Conservation (phyloP, 1,140 invertebrate genomes). For the Atopsyche davidsoni region DNA sequence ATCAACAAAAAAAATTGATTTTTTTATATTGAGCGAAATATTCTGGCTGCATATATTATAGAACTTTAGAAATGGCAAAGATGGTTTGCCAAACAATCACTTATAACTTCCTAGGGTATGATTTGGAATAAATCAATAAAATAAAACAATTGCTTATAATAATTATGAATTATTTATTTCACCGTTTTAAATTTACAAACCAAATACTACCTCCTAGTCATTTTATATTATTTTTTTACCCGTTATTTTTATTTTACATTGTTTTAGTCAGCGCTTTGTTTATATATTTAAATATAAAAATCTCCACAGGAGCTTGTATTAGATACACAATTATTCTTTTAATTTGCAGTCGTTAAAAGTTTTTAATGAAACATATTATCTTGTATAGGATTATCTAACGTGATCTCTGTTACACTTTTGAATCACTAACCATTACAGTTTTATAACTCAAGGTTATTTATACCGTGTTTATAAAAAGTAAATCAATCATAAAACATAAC, state of each 20-base stretch:
- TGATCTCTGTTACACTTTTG: constrained; percentile 27
- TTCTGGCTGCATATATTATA: too few species aligned
- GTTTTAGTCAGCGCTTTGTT: constrained; percentile 46
- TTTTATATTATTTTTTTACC: constrained; percentile 48
- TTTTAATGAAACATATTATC: constrained; percentile 29
- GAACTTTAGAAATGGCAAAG: too few species aligned
- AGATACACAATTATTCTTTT: constrained; percentile 31
- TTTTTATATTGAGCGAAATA: too few species aligned
- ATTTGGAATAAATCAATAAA: constrained; percentile 21
- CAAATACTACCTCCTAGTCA: constrained; percentile 48
- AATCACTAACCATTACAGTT: constrained; percentile 31
- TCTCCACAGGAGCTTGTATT: constrained; percentile 48
- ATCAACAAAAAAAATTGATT: too few species aligned
- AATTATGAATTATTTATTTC: constrained; percentile 52
- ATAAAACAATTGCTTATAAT: constrained; percentile 41
- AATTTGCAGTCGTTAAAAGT: constrained; percentile 32
- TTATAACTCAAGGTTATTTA: constrained; percentile 29
- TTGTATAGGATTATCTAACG: constrained; percentile 29
- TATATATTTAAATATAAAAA: constrained; percentile 47
- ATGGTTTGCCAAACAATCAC: too few species aligned
- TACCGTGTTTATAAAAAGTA: constrained; percentile 27
- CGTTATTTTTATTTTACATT: constrained; percentile 41
- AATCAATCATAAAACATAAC: constrained; percentile 18
- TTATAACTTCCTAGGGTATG: too few species aligned
- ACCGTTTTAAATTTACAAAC: constrained; percentile 49